A percentile compares a stretch with the other conserved stretches of the same genome.
Conservation (phyloP, 2,113 vertebrate genomes). For the Rana temporaria region DNA sequence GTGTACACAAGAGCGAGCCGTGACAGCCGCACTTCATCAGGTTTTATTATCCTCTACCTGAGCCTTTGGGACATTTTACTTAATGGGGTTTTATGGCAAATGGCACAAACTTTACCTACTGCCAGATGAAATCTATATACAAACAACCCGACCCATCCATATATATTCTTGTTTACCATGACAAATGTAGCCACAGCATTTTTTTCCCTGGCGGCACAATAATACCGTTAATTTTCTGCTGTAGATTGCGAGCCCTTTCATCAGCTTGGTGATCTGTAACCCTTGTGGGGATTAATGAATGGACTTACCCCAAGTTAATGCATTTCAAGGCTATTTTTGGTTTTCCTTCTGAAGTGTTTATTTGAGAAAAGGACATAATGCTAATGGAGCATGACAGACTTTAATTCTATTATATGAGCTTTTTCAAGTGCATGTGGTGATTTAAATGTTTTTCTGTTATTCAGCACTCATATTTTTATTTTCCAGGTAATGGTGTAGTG, state of each 20-base stretch:
- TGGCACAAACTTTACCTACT: slow-evolving; percentile 28
- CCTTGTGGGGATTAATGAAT: slow-evolving; percentile 36
- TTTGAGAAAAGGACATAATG: not conserved
- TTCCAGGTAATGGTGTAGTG: slow-evolving; percentile 93
- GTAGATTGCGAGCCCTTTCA: slow-evolving; percentile 13
- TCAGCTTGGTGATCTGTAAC: slow-evolving; percentile 23
- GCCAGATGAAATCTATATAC: slow-evolving; percentile 45
- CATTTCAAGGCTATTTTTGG: slow-evolving; percentile 7
- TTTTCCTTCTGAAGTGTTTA: slow-evolving; percentile 32
- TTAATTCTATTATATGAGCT: slow-evolving; percentile 5
- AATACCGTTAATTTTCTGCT: slow-evolving; percentile 28
- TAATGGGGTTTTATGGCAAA: slow-evolving; percentile 56
- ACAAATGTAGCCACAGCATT: slow-evolving; percentile 35
- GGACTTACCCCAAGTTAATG: slow-evolving; percentile 45
- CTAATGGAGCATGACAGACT: not conserved
- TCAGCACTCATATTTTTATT: slow-evolving; percentile 30
- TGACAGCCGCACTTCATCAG: slow-evolving; percentile 11
- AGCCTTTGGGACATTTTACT: slow-evolving; percentile 38
- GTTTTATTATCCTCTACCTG: slow-evolving; percentile 45
- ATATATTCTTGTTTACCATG: slow-evolving; percentile 47
- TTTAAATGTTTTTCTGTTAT: not conserved
- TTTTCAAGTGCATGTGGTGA: too few relatives aligned
- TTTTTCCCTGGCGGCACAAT: slow-evolving; percentile 44
- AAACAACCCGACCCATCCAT: slow-evolving; percentile 37
- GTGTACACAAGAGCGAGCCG: not conserved